Evolutionary conservation across 2,888 invertebrate species (phyloP), one percentile per base, ranked within the genome.

Genomic region (Limnephilus lunatus): DNA sequence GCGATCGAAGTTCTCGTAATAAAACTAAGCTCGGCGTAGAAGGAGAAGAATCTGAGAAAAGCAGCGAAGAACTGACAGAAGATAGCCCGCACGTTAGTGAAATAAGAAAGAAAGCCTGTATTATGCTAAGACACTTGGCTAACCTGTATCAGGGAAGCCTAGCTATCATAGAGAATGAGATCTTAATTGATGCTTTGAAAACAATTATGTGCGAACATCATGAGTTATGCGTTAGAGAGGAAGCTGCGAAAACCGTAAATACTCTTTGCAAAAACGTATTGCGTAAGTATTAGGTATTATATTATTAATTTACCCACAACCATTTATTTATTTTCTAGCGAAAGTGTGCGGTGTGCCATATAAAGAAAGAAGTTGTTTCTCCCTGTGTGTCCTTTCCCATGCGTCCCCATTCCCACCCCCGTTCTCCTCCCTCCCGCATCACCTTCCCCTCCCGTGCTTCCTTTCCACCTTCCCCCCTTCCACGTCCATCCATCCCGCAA

Each of bases 271-370:
- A 89, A 89, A 89, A 89, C 80, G 25, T 80, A 25, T 89, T 89
- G 81, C 88, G 88, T 89, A 89, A 80, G 87, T 86, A 86, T n/a
- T 35, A n/a, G n/a, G n/a, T n/a, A n/a, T n/a, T n/a, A n/a, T n/a
- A 19, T 25, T 15, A 35, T 85, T 85, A 19, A 44, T 44, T 44
- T 44, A 1, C 39, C 39, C 9, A 9, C 9, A 39, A 39, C 9
- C 9, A 39, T 39, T 39, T 39, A 39, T 39, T 39, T 39, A 3
- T 39, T 39, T 39, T 9, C 9, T 39, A 35, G 35, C 35, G 35
- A n/a, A n/a, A 35, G 35, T 35, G 4, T 4, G 4, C 3, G 35
- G 35, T 4, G 35, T 35, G 35, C 35, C 35, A 35, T 4, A 35
- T 3, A 35, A 35, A 35, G 35, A 35, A 35, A 35, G 35, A 35